A percentile compares a stretch with the other conserved stretches of the same genome.
Evolutionary conservation across 2,113 vertebrate species (phyloP).

Genomic region (Tapirus terrestris): DNA sequence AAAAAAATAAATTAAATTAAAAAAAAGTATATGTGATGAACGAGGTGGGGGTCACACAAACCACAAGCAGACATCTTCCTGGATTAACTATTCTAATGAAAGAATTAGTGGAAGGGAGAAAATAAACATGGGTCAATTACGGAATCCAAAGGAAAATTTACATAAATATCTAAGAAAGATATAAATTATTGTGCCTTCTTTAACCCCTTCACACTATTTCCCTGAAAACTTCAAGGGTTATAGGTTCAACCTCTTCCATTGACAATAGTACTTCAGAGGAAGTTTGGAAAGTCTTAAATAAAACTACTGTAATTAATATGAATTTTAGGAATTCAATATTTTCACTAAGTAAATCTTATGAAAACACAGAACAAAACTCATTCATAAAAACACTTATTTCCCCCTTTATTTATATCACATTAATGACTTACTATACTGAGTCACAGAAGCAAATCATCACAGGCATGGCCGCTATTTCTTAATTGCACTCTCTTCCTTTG

Average conservation of each 20-base stretch:
- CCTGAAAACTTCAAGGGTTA: background rate
- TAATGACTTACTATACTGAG: background rate
- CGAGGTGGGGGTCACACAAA: background rate
- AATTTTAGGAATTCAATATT: background rate
- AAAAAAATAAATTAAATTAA: no score
- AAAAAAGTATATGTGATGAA: background rate
- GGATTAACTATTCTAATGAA: background rate
- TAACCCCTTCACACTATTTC: background rate
- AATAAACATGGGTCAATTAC: background rate
- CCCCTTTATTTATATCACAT: background rate
- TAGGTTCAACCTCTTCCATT: background rate
- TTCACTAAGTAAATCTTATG: background rate
- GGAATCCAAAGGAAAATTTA: background rate
- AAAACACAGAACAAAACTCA: background rate
- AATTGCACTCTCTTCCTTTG: background rate
- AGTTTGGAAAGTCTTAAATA: background rate
- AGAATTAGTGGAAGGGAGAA: background rate
- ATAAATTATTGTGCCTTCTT: background rate
- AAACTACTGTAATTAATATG: background rate
- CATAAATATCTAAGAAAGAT: background rate
- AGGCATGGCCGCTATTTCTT: background rate
- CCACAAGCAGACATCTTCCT: background rate
- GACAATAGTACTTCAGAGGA: background rate
- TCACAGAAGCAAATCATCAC: background rate
- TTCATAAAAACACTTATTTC: background rate